Conservation (phyloP, 35 echinoderm and acorn worm species). For the Diadema setosum region DNA sequence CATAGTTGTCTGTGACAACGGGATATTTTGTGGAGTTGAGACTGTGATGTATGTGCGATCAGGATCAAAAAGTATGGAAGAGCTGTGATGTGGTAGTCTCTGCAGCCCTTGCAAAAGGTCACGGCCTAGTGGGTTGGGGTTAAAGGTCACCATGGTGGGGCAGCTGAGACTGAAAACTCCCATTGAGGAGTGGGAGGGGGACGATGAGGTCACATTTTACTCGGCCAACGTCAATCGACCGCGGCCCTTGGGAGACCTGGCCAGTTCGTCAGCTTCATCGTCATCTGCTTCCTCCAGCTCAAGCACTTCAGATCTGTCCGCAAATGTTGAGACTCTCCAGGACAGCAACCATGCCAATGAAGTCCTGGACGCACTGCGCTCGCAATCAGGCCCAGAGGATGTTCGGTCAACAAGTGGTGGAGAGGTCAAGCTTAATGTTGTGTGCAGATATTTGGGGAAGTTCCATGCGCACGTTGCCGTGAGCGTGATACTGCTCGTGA, state of each 20-base stretch:
- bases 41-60: too few relatives aligned
- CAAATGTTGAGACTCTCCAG: not conserved
- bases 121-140: not conserved
- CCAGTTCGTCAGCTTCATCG: not conserved
- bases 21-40: too few relatives aligned
- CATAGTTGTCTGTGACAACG: too few relatives aligned
- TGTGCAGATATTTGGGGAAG: not conserved
- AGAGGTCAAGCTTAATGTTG: not conserved
- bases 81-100: too few relatives aligned
- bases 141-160: not conserved
- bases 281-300: not conserved
- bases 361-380: not conserved
- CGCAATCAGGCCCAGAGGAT: not conserved
- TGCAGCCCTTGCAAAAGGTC: too few relatives aligned
- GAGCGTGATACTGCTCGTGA: constrained; percentile 30
- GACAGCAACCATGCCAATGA: not conserved
- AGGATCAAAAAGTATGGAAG: too few relatives aligned
- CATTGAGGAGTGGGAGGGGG: not conserved
- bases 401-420: not conserved
- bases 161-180: not conserved
- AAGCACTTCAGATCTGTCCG: not conserved
- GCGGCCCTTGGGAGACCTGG: not conserved
- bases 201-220: constrained; percentile 1
- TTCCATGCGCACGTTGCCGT: constrained; percentile 10
- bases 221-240: not conserved